Evolutionary conservation across 23 tunicate genomes (phyloP).

Genomic region (Clavelina lepadiformis): DNA sequence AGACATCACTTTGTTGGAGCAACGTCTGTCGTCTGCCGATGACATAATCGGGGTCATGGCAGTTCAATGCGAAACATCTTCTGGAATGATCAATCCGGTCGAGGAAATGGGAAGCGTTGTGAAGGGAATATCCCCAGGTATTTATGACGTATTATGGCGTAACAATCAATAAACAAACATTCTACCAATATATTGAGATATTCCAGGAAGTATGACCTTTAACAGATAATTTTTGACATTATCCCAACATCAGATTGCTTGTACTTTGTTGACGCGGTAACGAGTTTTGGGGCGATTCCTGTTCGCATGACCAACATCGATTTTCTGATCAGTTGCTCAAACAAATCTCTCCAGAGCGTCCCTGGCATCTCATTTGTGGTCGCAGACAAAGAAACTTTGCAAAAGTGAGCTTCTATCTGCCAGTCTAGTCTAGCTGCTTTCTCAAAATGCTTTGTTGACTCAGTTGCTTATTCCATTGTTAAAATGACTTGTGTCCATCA

Average conservation of each 20-base stretch:
- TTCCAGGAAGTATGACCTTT: neutral
- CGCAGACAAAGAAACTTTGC: constrained; percentile 5
- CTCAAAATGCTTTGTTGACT: too few species aligned
- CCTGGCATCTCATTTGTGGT: constrained; percentile 43
- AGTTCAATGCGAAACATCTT: constrained; percentile 49
- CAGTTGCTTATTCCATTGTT: neutral
- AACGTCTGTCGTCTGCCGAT: neutral
- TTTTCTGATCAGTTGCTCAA: constrained; percentile 20
- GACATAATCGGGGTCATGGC: constrained; percentile 14
- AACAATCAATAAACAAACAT: too few species aligned
- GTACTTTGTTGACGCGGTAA: constrained; percentile 41
- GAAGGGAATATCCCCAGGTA: constrained; percentile 20
- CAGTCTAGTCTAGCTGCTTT: too few species aligned
- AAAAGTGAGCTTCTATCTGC: constrained; percentile 2
- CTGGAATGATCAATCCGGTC: constrained; percentile 37
- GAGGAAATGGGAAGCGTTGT: constrained; percentile 32
- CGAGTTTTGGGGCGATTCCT: constrained; percentile 31
- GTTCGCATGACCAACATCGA: constrained; percentile 22
- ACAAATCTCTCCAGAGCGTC: constrained; percentile 42
- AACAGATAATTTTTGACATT: neutral
- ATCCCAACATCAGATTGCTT: constrained; percentile 37
- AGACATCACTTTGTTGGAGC: constrained; percentile 6
- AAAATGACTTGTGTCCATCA: neutral
- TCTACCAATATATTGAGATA: neutral
- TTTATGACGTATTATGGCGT: neutral